Conservation (phyloP, 2,888 invertebrate genomes). For the Cryptophagus acutangulus region DNA sequence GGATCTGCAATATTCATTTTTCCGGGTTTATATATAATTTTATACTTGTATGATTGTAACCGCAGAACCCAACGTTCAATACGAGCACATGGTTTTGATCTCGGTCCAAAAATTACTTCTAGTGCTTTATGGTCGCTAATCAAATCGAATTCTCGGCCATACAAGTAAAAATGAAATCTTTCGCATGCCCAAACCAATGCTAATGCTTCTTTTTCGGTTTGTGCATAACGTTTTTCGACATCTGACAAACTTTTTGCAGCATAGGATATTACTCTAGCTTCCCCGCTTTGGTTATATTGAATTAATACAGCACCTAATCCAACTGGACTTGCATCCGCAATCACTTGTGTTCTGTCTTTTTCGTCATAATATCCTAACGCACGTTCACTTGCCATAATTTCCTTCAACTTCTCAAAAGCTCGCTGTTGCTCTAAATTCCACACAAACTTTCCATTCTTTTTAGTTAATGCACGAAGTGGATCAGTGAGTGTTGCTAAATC, state of each 20-base stretch:
- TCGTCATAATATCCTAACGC: conserved; percentile 22
- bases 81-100: conserved; percentile 10
- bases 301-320: conserved; percentile 27
- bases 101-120: conserved; percentile 13
- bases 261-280: conserved; percentile 20
- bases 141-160: conserved; percentile 11
- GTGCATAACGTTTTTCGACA: conserved; percentile 28
- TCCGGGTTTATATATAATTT: conserved; percentile 16
- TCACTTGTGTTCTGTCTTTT: conserved; percentile 18
- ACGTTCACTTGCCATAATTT: conserved; percentile 1
- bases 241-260: conserved; percentile 23
- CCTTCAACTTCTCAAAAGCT: conserved; percentile 14
- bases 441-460: conserved; percentile 11
- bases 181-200: conserved; percentile 41
- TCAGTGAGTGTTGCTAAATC: conserved; percentile 17
- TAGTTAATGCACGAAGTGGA: conserved; percentile 5
- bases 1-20: conserved; percentile 14
- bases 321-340: conserved; percentile 24
- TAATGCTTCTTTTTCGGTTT: conserved; percentile 37
- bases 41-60: conserved; percentile 18
- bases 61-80: conserved; percentile 16
- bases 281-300: conserved; percentile 18
- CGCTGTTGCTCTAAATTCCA: conserved; percentile 1
- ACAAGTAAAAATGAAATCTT: conserved; percentile 21
- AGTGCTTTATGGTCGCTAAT: conserved; percentile 15